Evolutionary conservation across 2,797 vertebrate species (phyloP).

Genomic region (Smutsia gigantea): DNA sequence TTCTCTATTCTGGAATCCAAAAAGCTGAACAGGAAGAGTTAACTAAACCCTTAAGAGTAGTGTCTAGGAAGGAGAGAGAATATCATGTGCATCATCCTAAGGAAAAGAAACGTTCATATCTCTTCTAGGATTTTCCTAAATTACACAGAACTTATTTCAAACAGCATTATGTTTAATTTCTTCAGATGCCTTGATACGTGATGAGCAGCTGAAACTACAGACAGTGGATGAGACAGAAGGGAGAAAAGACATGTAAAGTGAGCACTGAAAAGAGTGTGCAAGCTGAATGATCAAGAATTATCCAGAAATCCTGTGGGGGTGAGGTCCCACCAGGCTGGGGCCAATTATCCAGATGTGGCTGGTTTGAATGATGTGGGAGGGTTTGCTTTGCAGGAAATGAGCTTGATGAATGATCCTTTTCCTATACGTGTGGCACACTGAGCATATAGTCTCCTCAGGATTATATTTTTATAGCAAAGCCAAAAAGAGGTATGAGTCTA

Average conservation of each 20-base stretch:
- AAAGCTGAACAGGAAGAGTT: neutral
- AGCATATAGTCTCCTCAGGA: slow-evolving; percentile 22
- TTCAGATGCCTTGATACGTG: slow-evolving; percentile 32
- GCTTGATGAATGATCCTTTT: slow-evolving; percentile 59
- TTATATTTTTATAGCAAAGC: slow-evolving; percentile 64
- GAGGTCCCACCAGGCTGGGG: neutral
- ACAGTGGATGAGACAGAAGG: neutral
- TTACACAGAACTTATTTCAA: slow-evolving; percentile 1
- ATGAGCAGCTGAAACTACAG: neutral
- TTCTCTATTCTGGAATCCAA: neutral
- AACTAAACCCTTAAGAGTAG: neutral
- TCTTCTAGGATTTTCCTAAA: neutral
- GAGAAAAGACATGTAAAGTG: slow-evolving; percentile 27
- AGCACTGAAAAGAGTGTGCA: neutral
- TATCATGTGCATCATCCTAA: neutral
- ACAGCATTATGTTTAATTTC: slow-evolving; percentile 5
- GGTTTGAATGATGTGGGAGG: slow-evolving; percentile 15
- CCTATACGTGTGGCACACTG: neutral
- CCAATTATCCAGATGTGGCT: slow-evolving; percentile 61
- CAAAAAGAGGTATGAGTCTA: neutral
- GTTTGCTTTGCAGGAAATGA: slow-evolving; percentile 36
- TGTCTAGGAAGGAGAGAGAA: neutral
- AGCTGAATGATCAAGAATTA: slow-evolving; percentile 28
- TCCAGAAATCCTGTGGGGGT: neutral
- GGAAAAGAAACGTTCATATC: neutral